Percentiles rank a stretch among this genome's conserved stretches.
Evolutionary conservation across 2,113 vertebrate species (phyloP).

Genomic region (Naja naja): DNA sequence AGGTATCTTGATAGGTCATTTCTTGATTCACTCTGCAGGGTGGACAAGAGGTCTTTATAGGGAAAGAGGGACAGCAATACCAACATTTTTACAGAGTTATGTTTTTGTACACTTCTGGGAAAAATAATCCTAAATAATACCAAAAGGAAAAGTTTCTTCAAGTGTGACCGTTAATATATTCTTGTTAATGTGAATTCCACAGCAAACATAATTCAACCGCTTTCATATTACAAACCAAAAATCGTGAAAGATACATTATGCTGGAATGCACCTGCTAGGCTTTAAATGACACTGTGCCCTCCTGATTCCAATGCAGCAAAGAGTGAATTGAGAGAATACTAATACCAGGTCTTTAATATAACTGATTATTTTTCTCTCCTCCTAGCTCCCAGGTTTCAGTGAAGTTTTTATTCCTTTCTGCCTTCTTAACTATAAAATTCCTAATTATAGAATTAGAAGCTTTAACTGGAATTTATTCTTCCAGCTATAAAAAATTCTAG

Average conservation of each 20-base stretch:
- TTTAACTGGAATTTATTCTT: neutral
- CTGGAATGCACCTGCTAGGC: neutral
- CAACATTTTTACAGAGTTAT: neutral
- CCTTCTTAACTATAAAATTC: neutral
- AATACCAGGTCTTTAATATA: neutral
- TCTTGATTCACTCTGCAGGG: neutral
- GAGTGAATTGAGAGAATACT: neutral
- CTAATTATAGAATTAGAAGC: neutral
- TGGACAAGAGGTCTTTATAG: neutral
- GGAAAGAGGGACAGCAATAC: neutral
- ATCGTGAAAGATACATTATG: neutral
- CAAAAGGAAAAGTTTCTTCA: neutral
- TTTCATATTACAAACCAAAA: neutral
- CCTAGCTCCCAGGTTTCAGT: neutral
- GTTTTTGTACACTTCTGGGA: neutral
- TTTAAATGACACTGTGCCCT: neutral
- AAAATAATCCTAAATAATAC: neutral
- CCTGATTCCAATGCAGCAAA: neutral
- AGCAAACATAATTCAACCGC: neutral
- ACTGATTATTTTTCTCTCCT: too few species aligned
- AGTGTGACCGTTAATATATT: neutral
- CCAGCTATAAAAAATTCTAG: accelerated
- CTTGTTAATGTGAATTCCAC: neutral
- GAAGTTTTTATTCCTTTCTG: neutral
- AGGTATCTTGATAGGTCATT: neutral